phyloP scores from a whole-genome alignment of 2,797 vertebrate species.

The Oreochromis mossambicus region DNA sequence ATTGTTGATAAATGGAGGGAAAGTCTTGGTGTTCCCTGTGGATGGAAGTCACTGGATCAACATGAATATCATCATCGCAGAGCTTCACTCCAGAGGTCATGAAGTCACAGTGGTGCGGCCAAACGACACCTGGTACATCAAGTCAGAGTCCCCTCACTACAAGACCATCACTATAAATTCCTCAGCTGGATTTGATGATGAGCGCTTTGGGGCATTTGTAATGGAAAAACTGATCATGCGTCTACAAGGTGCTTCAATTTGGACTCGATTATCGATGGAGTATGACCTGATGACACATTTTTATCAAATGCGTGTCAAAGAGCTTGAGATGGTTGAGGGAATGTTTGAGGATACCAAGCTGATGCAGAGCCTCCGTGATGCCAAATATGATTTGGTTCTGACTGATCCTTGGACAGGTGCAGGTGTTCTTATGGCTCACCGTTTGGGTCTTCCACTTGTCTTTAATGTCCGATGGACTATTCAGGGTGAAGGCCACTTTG shows the following conservation, averaged over 20 bases:
- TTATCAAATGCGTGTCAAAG: neutral
- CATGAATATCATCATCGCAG: conserved; percentile 57
- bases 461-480: conserved; percentile 62
- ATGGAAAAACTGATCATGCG: neutral
- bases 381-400: conserved; percentile 56
- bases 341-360: conserved; percentile 40
- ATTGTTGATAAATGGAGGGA: too few species aligned
- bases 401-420: conserved; percentile 46
- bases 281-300: conserved; percentile 2
- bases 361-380: conserved; percentile 45
- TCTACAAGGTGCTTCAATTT: conserved; percentile 9
- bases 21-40: conserved; percentile 44
- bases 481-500: conserved; percentile 46
- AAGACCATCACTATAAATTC: conserved; percentile 11
- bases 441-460: conserved; percentile 59
- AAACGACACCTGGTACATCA: conserved; percentile 48
- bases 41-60: conserved; percentile 72
- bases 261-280: conserved; percentile 21
- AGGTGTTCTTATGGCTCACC: conserved; percentile 51
- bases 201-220: neutral
- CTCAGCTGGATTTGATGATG: neutral
- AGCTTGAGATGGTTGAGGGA: conserved; percentile 3
- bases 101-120: conserved; percentile 46
- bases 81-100: conserved; percentile 58
- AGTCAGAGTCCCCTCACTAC: conserved; percentile 46